phyloP scores from a whole-genome alignment of 2,888 invertebrate species.

The Pogonocherus hispidulus region DNA sequence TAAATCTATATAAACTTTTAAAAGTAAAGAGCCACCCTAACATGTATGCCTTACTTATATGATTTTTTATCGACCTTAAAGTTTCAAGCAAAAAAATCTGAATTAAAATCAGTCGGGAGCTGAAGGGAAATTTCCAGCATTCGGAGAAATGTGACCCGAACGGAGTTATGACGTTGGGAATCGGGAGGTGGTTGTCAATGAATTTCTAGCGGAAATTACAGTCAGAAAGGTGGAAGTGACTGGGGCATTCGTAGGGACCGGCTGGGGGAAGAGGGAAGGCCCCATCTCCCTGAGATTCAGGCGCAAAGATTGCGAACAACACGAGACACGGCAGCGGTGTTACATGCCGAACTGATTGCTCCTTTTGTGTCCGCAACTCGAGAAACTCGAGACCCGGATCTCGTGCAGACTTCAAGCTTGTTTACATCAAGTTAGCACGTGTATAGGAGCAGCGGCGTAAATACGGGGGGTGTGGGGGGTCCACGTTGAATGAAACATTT shows the following conservation, averaged over 20 bases:
- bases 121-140: constrained; percentile 1
- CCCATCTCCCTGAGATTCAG: constrained; percentile 37
- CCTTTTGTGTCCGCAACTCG: constrained; percentile 51
- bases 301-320: constrained; percentile 45
- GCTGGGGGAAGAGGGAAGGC: constrained; percentile 8
- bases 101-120: constrained; percentile 16
- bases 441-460: constrained; percentile 13
- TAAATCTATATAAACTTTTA: no score
- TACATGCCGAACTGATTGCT: constrained; percentile 49
- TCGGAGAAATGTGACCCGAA: constrained; percentile 17
- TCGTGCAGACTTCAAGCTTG: constrained; percentile 40
- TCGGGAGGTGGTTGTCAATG: constrained; percentile 33
- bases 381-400: constrained; percentile 40
- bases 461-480: no score
- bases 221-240: constrained; percentile 42
- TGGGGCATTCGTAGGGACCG: constrained; percentile 4
- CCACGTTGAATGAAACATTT: no score
- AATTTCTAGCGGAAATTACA: constrained; percentile 43
- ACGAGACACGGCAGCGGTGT: constrained; percentile 38
- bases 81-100: constrained; percentile 15
- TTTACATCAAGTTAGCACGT: constrained; percentile 46
- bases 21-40: no score
- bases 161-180: constrained; percentile 27
- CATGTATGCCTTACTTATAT: no score
- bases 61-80: neutral